These are phyloP conservation scores for Narcine bancroftii DNA, from an alignment of 2,113 vertebrate genomes.

Conservation along the genomic window DNA sequence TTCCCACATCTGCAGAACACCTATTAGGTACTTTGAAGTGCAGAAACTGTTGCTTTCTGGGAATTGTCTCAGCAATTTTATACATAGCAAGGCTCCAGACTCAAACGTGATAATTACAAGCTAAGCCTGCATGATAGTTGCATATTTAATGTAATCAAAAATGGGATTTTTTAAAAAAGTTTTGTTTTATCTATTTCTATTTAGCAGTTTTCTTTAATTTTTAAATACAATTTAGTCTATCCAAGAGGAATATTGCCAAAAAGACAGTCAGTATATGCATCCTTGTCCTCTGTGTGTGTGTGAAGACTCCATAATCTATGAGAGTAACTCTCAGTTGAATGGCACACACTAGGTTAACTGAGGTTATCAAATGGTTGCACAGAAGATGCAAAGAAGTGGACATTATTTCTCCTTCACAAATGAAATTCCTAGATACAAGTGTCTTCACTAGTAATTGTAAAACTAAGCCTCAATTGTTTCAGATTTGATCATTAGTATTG, in stretches of 20 bases:
- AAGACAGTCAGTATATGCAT: background rate
- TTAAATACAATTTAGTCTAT: background rate
- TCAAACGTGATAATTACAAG: too few relatives aligned
- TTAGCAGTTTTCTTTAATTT: background rate
- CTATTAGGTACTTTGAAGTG: too few relatives aligned
- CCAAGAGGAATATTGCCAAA: background rate
- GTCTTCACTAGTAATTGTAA: background rate
- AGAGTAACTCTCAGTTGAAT: background rate
- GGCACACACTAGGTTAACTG: background rate
- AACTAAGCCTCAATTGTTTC: constrained; percentile 3
- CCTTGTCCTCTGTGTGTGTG: background rate
- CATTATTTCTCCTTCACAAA: background rate
- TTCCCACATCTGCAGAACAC: too few relatives aligned
- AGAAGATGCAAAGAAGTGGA: background rate
- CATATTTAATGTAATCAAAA: background rate
- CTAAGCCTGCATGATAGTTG: background rate
- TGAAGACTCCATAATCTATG: background rate
- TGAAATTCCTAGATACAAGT: background rate
- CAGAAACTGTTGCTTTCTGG: too few relatives aligned
- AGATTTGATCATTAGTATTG: constrained; percentile 14
- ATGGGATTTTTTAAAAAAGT: background rate
- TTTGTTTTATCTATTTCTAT: background rate
- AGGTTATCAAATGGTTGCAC: background rate
- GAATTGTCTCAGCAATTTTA: too few relatives aligned
- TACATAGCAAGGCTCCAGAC: too few relatives aligned